A percentile compares a stretch with the other conserved stretches of the same genome.
phyloP scores from a whole-genome alignment of 2,113 vertebrate species.

The Saguinus imperator region DNA sequence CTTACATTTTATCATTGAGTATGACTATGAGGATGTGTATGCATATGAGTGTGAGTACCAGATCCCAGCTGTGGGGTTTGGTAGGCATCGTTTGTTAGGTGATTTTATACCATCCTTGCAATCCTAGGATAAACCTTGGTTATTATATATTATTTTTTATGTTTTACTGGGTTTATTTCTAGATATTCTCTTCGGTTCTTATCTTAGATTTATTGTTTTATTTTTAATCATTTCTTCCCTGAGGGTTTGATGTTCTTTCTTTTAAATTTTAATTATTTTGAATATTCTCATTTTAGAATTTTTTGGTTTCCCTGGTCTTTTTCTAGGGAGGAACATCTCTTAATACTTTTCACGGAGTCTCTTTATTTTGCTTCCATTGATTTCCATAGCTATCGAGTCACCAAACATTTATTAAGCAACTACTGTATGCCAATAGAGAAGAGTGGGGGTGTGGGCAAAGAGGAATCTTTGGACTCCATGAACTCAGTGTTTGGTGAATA shows the following conservation, averaged over 20 bases:
- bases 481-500: not conserved
- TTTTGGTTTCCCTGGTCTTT: not conserved
- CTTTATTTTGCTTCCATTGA: not conserved
- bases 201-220: not conserved
- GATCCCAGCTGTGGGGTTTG: not conserved
- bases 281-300: not conserved
- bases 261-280: constrained; percentile 9
- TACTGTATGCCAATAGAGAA: not conserved
- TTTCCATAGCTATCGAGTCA: not conserved
- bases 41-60: too few species aligned
- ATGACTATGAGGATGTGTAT: too few species aligned
- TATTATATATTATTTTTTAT: not conserved
- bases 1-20: not conserved
- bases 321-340: not conserved
- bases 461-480: not conserved
- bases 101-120: not conserved
- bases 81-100: not conserved
- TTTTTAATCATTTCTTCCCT: not conserved
- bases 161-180: constrained; percentile 9
- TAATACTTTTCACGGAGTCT: not conserved
- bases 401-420: not conserved
- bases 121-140: not conserved
- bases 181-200: constrained; percentile 22
- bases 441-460: too few species aligned
- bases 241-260: constrained; percentile 31